These are phyloP conservation scores for Archips xylosteana DNA, from an alignment of 2,888 invertebrate species.

Conservation along the genomic window DNA sequence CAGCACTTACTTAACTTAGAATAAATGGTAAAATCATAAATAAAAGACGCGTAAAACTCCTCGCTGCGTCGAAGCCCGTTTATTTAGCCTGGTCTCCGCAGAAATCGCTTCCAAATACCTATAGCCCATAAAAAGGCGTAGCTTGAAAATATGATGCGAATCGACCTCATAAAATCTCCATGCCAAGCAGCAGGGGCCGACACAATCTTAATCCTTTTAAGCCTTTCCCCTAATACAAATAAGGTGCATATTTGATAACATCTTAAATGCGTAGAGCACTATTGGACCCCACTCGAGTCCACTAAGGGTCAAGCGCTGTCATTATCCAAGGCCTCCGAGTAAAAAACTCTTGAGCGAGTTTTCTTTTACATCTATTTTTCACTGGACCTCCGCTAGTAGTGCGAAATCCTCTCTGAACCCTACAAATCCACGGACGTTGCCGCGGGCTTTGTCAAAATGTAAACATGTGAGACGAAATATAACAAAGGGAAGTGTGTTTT, in stretches of 20 bases:
- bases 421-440: constrained; percentile 56
- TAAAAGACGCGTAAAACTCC: constrained; percentile 23
- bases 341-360: constrained; percentile 57
- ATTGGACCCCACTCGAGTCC: constrained; percentile 56
- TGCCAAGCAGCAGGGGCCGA: constrained; percentile 32
- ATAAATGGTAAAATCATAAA: constrained; percentile 23
- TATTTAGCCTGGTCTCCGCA: constrained; percentile 23
- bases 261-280: constrained; percentile 47
- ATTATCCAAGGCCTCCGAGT: constrained; percentile 63
- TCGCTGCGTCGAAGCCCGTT: constrained; percentile 15
- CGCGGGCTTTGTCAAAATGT: constrained; percentile 55
- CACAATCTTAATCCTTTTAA: constrained; percentile 35
- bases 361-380: constrained; percentile 63
- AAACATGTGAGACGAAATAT: constrained; percentile 52
- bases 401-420: constrained; percentile 61
- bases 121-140: constrained; percentile 40
- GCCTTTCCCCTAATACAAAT: constrained; percentile 41
- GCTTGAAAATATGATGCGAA: constrained; percentile 42
- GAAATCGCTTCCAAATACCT: constrained; percentile 41
- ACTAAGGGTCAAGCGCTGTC: constrained; percentile 62
- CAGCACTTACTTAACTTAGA: constrained; percentile 16
- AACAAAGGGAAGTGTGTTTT: constrained; percentile 48
- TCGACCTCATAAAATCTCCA: constrained; percentile 42
- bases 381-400: constrained; percentile 52
- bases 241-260: constrained; percentile 50